A percentile compares a stretch with the other conserved stretches of the same genome.
Conservation (phyloP, 1,140 invertebrate species). For the Drosophila guanche region DNA sequence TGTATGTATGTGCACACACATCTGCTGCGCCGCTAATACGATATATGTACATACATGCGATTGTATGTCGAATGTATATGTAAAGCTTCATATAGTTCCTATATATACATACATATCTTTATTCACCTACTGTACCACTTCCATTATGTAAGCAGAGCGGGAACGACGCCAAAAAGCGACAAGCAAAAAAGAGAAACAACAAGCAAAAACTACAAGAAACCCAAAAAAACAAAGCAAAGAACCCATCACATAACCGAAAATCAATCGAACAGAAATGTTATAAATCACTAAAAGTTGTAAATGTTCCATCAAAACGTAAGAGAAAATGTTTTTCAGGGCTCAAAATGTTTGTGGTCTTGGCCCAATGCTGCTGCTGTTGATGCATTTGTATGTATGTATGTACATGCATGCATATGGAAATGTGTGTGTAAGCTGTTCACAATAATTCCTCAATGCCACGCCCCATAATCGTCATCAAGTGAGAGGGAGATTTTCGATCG, state of each 20-base stretch:
- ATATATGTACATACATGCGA: constrained; percentile 32
- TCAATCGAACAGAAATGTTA: constrained; percentile 73
- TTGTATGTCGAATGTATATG: constrained; percentile 49
- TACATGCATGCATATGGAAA: constrained; percentile 8
- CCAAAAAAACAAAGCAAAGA: constrained; percentile 30
- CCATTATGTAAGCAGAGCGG: constrained; percentile 73
- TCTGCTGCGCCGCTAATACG: constrained; percentile 41
- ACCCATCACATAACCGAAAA: constrained; percentile 45
- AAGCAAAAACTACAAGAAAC: constrained; percentile 30
- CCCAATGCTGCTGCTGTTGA: no score
- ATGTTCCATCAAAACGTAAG: constrained; percentile 57
- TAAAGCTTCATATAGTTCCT: constrained; percentile 28
- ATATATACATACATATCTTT: constrained; percentile 49
- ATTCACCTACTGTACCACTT: constrained; percentile 79
- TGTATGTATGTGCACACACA: constrained; percentile 38
- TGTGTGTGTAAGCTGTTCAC: constrained; percentile 9
- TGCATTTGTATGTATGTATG: constrained; percentile 26
- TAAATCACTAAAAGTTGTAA: constrained; percentile 66
- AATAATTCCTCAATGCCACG: no score
- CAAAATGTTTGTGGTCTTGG: constrained; percentile 9
- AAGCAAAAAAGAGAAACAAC: constrained; percentile 45
- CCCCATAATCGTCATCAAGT: no score
- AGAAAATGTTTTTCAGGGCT: constrained; percentile 14
- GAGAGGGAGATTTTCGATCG: no score
- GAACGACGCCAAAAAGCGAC: constrained; percentile 52